A percentile compares a stretch with the other conserved stretches of the same genome.
These are phyloP conservation scores for Zophobas morio DNA, from an alignment of 1,140 invertebrate species.

Conservation along the genomic window DNA sequence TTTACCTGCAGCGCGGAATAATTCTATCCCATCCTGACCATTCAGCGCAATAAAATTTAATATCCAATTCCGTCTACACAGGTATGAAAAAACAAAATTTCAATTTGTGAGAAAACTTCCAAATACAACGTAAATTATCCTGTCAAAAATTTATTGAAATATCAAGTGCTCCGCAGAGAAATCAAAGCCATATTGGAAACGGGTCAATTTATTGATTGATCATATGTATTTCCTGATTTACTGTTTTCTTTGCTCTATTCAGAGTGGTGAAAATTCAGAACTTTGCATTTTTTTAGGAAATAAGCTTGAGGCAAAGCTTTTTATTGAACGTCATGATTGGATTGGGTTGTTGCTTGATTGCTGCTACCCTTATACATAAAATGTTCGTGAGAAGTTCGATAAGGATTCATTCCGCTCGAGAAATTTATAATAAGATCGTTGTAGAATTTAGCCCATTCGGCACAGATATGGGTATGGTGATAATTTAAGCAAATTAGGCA, in stretches of 20 bases:
- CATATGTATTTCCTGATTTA: conserved; percentile 9
- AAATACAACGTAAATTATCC: conserved; percentile 47
- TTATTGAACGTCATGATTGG: conserved; percentile 21
- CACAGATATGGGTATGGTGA: neutral
- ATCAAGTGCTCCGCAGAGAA: conserved; percentile 39
- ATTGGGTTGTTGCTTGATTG: conserved; percentile 24
- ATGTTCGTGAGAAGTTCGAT: conserved; percentile 6
- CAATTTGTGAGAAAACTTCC: conserved; percentile 34
- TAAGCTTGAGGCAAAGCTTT: neutral
- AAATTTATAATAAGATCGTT: neutral
- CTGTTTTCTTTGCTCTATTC: conserved; percentile 1
- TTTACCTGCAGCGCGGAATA: neutral
- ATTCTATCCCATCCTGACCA: conserved; percentile 8
- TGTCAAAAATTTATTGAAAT: conserved; percentile 44
- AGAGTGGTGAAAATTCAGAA: conserved; percentile 2
- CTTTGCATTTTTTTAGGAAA: neutral
- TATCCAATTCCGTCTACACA: conserved; percentile 11
- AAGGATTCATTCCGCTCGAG: neutral
- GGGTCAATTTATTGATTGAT: conserved; percentile 36
- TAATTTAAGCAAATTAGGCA: conserved; percentile 2
- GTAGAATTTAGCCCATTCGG: neutral
- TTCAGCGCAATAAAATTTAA: conserved; percentile 34
- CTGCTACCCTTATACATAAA: conserved; percentile 9
- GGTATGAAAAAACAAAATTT: conserved; percentile 39
- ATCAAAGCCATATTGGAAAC: conserved; percentile 40